A percentile compares a stretch with the other conserved stretches of the same genome.
Conservation (phyloP, 2,113 vertebrate species). For the Girardinichthys multiradiatus region DNA sequence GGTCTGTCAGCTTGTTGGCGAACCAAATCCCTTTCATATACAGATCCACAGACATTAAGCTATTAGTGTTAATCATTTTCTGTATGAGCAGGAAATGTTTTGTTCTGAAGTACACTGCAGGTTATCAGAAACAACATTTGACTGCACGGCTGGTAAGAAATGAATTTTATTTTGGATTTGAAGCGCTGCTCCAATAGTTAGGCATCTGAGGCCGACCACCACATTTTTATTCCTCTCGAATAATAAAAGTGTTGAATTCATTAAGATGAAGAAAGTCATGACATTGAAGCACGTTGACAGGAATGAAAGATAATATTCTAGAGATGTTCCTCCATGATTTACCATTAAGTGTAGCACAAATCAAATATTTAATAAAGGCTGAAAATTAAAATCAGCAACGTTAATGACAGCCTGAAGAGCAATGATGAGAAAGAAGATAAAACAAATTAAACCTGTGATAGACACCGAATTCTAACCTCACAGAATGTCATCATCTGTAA, state of each 20-base stretch:
- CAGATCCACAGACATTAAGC: slow-evolving; percentile 9
- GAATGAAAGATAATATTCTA: slow-evolving; percentile 11
- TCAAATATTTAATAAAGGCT: slow-evolving; percentile 7
- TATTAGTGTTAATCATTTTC: slow-evolving; percentile 10
- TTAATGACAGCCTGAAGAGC: not conserved
- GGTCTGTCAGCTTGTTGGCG: not conserved
- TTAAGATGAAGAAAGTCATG: slow-evolving; percentile 5
- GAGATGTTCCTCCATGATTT: not conserved
- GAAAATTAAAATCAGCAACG: slow-evolving; percentile 8
- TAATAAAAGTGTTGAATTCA: slow-evolving; percentile 25
- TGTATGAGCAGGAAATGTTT: slow-evolving; percentile 10
- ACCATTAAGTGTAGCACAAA: slow-evolving; percentile 7
- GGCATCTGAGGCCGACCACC: not conserved
- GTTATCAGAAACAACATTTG: slow-evolving; percentile 12
- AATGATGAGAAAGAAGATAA: not conserved
- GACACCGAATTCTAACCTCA: not conserved
- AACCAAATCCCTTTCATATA: not conserved
- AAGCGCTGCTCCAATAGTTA: not conserved
- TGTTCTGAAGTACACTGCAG: slow-evolving; percentile 23
- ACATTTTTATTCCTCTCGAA: slow-evolving; percentile 10
- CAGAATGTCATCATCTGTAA: not conserved
- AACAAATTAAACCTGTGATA: slow-evolving; percentile 1
- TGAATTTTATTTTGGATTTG: slow-evolving; percentile 17
- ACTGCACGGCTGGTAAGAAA: not conserved
- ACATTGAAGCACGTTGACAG: not conserved